A percentile compares a stretch with the other conserved stretches of the same genome.
Evolutionary conservation across 2,888 invertebrate genomes (phyloP).

Genomic region (Cecidostiba fungosa): DNA sequence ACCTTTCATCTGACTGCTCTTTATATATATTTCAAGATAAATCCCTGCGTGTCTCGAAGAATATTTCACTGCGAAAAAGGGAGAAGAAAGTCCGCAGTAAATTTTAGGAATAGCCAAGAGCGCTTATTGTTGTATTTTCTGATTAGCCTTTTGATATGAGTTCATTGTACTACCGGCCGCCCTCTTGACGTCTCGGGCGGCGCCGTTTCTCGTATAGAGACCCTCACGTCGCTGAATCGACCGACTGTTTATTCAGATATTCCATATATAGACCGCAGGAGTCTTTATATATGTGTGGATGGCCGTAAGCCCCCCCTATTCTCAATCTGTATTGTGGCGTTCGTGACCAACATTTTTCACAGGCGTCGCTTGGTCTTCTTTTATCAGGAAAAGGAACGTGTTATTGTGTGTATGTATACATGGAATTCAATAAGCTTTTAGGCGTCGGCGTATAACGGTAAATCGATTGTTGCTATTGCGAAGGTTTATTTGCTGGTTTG

Average conservation of each 20-base stretch:
- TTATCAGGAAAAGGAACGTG: not conserved
- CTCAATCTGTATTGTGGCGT: constrained; percentile 23
- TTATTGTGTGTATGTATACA: not conserved
- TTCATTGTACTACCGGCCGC: not conserved
- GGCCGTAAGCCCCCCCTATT: constrained; percentile 3
- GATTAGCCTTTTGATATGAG: constrained; percentile 15
- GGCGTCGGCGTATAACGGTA: not conserved
- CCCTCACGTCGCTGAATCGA: not conserved
- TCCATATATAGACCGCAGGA: not conserved
- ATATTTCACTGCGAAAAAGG: not conserved
- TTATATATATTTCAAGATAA: not conserved
- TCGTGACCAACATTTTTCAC: constrained; percentile 44
- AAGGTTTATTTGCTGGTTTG: too few relatives aligned
- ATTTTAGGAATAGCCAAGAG: not conserved
- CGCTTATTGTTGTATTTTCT: constrained; percentile 12
- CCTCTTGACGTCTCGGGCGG: not conserved
- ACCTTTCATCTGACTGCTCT: too few relatives aligned
- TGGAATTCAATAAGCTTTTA: constrained; percentile 5
- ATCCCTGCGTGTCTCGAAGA: not conserved
- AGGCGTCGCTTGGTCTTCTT: not conserved
- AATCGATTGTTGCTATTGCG: not conserved
- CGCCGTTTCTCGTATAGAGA: not conserved
- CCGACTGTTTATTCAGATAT: constrained; percentile 32
- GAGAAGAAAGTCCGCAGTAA: not conserved
- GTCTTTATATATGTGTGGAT: constrained; percentile 8